Evolutionary conservation across 2,888 invertebrate species (phyloP).

Genomic region (Chalcosyrphus nemorum): DNA sequence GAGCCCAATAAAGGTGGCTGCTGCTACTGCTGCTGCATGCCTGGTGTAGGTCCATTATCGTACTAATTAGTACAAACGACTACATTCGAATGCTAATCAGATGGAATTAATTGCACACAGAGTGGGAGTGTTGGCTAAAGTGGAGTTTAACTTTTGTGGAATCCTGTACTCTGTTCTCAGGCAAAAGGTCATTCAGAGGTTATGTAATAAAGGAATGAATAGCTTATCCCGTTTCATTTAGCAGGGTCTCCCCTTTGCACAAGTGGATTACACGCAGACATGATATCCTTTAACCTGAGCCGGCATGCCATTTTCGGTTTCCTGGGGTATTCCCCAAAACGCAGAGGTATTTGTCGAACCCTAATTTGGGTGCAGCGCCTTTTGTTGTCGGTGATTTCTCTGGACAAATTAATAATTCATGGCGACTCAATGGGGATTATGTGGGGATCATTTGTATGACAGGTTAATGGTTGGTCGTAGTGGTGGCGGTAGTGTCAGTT

Average conservation of each 20-base stretch:
- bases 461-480: slow-evolving; percentile 3
- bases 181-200: slow-evolving; percentile 16
- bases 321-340: not conserved
- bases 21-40: no score
- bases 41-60: slow-evolving; percentile 25
- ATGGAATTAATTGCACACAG: slow-evolving; percentile 43
- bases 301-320: not conserved
- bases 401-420: slow-evolving; percentile 42
- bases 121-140: not conserved
- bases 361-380: slow-evolving; percentile 18
- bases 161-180: not conserved
- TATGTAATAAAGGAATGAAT: slow-evolving; percentile 7
- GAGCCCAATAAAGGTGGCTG: not conserved
- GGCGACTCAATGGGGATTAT: slow-evolving; percentile 3
- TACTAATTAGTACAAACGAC: slow-evolving; percentile 49
- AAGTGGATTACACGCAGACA: not conserved
- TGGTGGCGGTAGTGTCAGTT: not conserved
- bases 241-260: not conserved
- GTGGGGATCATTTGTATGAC: not conserved
- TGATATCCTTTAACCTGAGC: not conserved
- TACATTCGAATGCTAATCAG: slow-evolving; percentile 37
- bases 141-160: not conserved
- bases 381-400: slow-evolving; percentile 21
- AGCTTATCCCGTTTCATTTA: not conserved
- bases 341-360: slow-evolving; percentile 1